phyloP scores from a whole-genome alignment of 1,140 invertebrate genomes.

The Scaptomyza pallida region DNA sequence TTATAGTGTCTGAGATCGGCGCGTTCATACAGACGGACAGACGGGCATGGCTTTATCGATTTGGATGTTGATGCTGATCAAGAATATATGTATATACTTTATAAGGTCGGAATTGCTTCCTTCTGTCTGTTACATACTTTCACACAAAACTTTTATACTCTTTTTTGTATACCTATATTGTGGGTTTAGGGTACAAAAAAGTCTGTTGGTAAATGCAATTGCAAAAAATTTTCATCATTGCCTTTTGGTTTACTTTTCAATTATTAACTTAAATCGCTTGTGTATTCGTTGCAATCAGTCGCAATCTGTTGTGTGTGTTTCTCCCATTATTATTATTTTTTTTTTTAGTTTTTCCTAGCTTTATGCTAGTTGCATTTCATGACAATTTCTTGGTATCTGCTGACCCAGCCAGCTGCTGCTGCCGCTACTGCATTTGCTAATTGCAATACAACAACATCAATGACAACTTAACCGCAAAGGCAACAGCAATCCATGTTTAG shows the following conservation, averaged over 20 bases:
- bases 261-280: slow-evolving; percentile 20
- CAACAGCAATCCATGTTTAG: slow-evolving; percentile 36
- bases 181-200: too few relatives aligned
- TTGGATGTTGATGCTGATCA: too few relatives aligned
- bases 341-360: too few relatives aligned
- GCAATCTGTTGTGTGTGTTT: slow-evolving; percentile 32
- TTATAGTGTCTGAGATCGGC: too few relatives aligned
- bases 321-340: neutral
- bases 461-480: slow-evolving; percentile 33
- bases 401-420: slow-evolving; percentile 13
- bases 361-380: slow-evolving; percentile 39
- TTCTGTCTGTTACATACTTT: too few relatives aligned
- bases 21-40: too few relatives aligned
- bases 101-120: too few relatives aligned
- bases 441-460: slow-evolving; percentile 42
- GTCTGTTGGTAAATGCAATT: slow-evolving; percentile 35
- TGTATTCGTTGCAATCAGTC: slow-evolving; percentile 13
- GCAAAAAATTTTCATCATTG: slow-evolving; percentile 20
- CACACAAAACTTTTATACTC: too few relatives aligned
- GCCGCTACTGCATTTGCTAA: slow-evolving; percentile 39
- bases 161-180: too few relatives aligned
- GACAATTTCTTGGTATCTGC: slow-evolving; percentile 53
- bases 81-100: too few relatives aligned
- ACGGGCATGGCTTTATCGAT: too few relatives aligned
- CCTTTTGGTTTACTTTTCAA: slow-evolving; percentile 46